A percentile compares a stretch with the other conserved stretches of the same genome.
Evolutionary conservation across 2,113 vertebrate genomes (phyloP).

Genomic region (pig (Sus scrofa)): T2T-Sscrofa CM000814.6:391501-392000

Average conservation of each 20-base stretch:
- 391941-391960: too few species aligned
- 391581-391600: background rate
- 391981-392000: background rate
- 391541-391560: background rate
- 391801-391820: background rate
- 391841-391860: background rate
- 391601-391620: background rate
- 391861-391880: background rate
- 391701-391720: background rate
- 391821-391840: background rate
- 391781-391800: fast-evolving
- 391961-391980: background rate
- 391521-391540: background rate
- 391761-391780: too few species aligned
- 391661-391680: background rate
- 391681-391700: background rate
- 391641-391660: background rate
- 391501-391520: background rate
- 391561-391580: too few species aligned
- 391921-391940: background rate
- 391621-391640: background rate
- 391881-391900: background rate
- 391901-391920: background rate
- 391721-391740: background rate
- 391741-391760: background rate